These are phyloP conservation scores for Caenorhabditis macrosperma DNA, from an alignment of 2,888 invertebrate genomes.

Conservation along the genomic window DNA sequence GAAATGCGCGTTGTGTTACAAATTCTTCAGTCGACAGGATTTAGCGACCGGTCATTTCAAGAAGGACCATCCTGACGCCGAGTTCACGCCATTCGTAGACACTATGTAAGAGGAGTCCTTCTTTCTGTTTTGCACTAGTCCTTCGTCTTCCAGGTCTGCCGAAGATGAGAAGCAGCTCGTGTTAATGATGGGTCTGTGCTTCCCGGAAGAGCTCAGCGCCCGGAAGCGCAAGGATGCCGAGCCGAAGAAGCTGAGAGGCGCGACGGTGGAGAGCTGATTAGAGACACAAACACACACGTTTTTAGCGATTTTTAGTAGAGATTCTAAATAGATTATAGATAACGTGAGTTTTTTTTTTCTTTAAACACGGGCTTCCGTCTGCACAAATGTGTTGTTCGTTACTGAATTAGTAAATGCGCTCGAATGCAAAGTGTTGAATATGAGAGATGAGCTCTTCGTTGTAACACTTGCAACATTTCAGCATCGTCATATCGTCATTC, in stretches of 20 bases:
- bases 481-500: too few species aligned
- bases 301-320: constrained; percentile 1
- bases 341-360: background rate
- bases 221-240: constrained; percentile 26
- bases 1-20: constrained; percentile 54
- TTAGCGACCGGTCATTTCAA: constrained; percentile 55
- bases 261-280: background rate
- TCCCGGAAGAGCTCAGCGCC: constrained; percentile 42
- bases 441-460: too few species aligned
- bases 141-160: constrained; percentile 33
- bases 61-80: constrained; percentile 50
- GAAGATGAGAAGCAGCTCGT: constrained; percentile 50
- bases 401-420: too few species aligned
- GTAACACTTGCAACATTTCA: too few species aligned
- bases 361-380: background rate
- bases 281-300: background rate
- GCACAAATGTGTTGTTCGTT: too few species aligned
- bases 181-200: constrained; percentile 49
- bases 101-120: constrained; percentile 48
- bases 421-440: too few species aligned
- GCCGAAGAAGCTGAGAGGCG: constrained; percentile 13
- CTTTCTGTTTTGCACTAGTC: background rate
- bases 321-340: constrained; percentile 24
- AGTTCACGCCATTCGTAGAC: constrained; percentile 52
- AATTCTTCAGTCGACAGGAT: constrained; percentile 59